Base-by-base conservation (phyloP, 2,797 vertebrate genomes). In the Pseudochirops cupreus region DNA sequence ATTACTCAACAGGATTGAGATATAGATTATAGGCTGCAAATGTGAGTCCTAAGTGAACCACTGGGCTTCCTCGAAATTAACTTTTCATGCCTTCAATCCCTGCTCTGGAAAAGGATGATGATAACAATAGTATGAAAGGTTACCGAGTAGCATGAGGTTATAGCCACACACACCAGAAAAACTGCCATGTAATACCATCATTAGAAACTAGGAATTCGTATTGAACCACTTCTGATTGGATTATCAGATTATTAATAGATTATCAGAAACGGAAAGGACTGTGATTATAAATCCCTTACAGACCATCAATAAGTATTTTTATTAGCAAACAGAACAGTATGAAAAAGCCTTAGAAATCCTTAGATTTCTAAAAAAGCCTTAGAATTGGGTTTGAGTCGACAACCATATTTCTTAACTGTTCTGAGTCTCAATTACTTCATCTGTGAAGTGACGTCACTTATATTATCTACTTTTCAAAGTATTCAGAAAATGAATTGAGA, bases 61-160 rank as follows among this genome's bases (percentile, higher is more conserved):
- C 57, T 92, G 33, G 9, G 53, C 82, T 95, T 97, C 93, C 93
- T 87, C 9, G 39, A 24, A 87, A 87, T 87, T 87, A 87, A 87
- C 74, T 87, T 87, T 87, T 50, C 39, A 87, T 87, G 74, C 74
- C 39, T 50, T 87, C 74, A 50, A 50, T 87, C 74, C 74, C 74
- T 87, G 18, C 74, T 87, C 74, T 87, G 39, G 46, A 87, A 87
- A 87, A 21, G 21, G 39, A 96, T 14, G 50, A 12, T 52, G 54
- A 90, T n/a, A 28, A 56, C 1, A 33, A 2, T 28, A 67, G 39
- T 16, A 91, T 92, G 24, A 55, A 82, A 91, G 56, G 91, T 26
- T 59, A n/a, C 12, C 28, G 21, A 55, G 11, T 58, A 94, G 26
- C 18, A 55, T 91, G 52, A 21, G 55, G 5, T 92, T 96, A 92